Base-by-base conservation (phyloP, 2,888 invertebrate species). In the Leucozona laternaria region DNA sequence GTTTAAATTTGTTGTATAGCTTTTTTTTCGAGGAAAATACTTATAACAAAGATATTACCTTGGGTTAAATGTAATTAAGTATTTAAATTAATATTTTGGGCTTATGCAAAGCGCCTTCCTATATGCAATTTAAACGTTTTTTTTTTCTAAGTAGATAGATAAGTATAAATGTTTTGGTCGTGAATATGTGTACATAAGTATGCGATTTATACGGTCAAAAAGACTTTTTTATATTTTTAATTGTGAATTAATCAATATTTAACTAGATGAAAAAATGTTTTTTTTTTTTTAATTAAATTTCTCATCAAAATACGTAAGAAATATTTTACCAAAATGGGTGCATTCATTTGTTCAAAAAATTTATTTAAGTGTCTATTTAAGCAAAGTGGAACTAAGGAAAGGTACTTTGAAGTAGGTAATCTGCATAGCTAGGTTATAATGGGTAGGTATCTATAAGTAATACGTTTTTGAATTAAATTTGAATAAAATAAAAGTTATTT, bases 211-310 rank as follows among this genome's bases (percentile, higher is more conserved):
- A 43, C n/a, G 40, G 25, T 2, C n/a, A 43, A 10, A 0, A 31
- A 17, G 31, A n/a, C 6, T 28, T 55, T 28, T 1, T 6, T 53
- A 37, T n/a, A 0, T 60, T 40, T 31, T 31, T 31, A 31, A 40
- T 40, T 60, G 25, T 62, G 40, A 62, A 62, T 62, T 25, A 62
- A 62, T 62, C 60, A 62, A 40, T n/a, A 25, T 62, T 62, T n/a
- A 62, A 62, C 11, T 7, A 62, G 25, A 25, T 60, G 60, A 37
- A 60, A 40, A 60, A 62, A 43, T 62, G 60, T 62, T 40, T 62
- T 40, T n/a, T n/a, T n/a, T n/a, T n/a, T n/a, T n/a, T n/a, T n/a
- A n/a, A n/a, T n/a, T n/a, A n/a, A n/a, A n/a, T n/a, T n/a, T n/a
- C n/a, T n/a, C n/a, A n/a, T n/a, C n/a, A n/a, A n/a, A n/a, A n/a